phyloP scores from a whole-genome alignment of 1,140 invertebrate species.

The Protaetia brevitarsis region DNA sequence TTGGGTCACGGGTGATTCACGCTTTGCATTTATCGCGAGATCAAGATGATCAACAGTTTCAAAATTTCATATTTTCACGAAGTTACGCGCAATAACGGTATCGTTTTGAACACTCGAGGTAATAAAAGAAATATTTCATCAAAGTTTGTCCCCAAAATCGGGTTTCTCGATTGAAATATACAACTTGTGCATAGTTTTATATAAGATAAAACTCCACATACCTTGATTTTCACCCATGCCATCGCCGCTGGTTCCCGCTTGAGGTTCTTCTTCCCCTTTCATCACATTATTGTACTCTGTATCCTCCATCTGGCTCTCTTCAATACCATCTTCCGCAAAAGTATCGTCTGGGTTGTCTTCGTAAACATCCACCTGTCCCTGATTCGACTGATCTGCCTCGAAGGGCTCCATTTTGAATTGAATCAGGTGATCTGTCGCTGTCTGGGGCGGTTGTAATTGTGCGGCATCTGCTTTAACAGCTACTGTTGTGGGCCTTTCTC shows the following conservation, averaged over 20 bases:
- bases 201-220: conserved; percentile 38
- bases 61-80: too few relatives aligned
- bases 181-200: conserved; percentile 18
- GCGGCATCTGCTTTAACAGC: conserved; percentile 27
- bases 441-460: neutral
- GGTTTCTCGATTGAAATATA: neutral
- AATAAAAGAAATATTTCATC: neutral
- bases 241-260: conserved; percentile 29
- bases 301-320: conserved; percentile 38
- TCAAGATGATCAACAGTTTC: too few relatives aligned
- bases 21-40: too few relatives aligned
- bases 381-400: conserved; percentile 29
- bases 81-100: too few relatives aligned
- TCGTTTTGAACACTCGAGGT: neutral
- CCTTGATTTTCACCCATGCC: conserved; percentile 45
- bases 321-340: conserved; percentile 37
- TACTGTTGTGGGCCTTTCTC: conserved; percentile 32
- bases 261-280: conserved; percentile 53
- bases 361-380: neutral
- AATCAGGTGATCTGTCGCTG: conserved; percentile 26
- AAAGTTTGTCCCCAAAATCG: neutral
- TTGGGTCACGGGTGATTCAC: too few relatives aligned
- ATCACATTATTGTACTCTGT: conserved; percentile 90
- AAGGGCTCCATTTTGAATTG: conserved; percentile 46
- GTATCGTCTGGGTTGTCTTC: conserved; percentile 32